A percentile compares a stretch with the other conserved stretches of the same genome.
Conservation (phyloP, 2,888 invertebrate species). For the Eumerus sabulonum region DNA sequence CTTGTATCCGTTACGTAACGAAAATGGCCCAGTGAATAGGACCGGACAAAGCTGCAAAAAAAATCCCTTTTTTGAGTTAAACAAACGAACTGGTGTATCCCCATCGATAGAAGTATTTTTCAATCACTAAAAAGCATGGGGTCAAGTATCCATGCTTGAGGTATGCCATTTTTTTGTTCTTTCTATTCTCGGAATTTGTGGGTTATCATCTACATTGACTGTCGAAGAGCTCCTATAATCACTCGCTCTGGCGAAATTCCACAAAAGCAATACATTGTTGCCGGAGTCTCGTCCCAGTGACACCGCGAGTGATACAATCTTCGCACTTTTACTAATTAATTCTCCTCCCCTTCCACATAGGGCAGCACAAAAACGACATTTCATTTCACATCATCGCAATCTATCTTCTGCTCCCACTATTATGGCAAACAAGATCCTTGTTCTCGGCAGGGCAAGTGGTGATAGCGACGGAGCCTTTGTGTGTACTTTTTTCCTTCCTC, state of each 20-base stretch:
- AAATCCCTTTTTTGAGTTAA: too few species aligned
- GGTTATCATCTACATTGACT: too few species aligned
- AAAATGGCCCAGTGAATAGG: too few species aligned
- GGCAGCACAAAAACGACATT: background rate
- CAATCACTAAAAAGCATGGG: too few species aligned
- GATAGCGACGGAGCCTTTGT: background rate
- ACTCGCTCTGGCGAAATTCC: constrained; percentile 6
- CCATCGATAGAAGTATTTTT: too few species aligned
- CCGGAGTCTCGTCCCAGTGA: background rate
- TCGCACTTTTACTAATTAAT: constrained; percentile 51
- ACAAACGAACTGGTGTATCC: too few species aligned
- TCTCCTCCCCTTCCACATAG: constrained; percentile 1
- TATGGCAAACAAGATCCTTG: background rate
- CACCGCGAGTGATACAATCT: constrained; percentile 12
- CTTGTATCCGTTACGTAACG: too few species aligned
- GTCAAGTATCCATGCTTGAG: too few species aligned
- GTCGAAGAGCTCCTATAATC: constrained; percentile 19
- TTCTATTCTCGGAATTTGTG: too few species aligned
- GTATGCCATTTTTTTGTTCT: too few species aligned
- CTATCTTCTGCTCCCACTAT: constrained; percentile 31
- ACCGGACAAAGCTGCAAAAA: too few species aligned
- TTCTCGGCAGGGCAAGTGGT: background rate
- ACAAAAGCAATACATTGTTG: background rate
- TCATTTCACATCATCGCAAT: constrained; percentile 12
- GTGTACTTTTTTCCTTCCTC: background rate